Conservation (phyloP, 2,888 invertebrate genomes). For the Agrotis exclamationis region DNA sequence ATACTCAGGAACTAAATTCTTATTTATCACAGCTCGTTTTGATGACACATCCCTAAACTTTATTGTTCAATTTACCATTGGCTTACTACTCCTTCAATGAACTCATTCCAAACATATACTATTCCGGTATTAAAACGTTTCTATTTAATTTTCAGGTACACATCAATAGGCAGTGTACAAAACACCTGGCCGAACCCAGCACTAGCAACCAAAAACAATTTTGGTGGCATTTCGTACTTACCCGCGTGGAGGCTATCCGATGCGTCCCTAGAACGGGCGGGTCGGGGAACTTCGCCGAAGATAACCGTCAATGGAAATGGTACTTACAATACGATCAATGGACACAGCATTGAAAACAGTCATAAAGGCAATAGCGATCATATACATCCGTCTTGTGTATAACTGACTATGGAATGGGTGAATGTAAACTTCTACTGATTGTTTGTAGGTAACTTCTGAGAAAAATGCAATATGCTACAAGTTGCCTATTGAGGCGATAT, state of each 20-base stretch:
- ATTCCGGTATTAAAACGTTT: not conserved
- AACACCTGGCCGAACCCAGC: conserved; percentile 96
- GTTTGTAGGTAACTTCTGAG: conserved; percentile 10
- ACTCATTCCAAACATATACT: not conserved
- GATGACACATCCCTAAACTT: not conserved
- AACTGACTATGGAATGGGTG: not conserved
- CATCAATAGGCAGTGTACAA: conserved; percentile 95
- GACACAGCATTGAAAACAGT: conserved; percentile 45
- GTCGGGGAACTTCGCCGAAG: conserved; percentile 75
- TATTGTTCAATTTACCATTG: not conserved
- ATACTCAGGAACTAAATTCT: too few relatives aligned
- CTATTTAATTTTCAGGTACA: conserved; percentile 91
- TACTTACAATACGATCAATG: conserved; percentile 32
- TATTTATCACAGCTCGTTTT: not conserved
- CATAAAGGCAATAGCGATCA: conserved; percentile 44
- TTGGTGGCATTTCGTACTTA: conserved; percentile 89
- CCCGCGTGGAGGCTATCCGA: conserved; percentile 94
- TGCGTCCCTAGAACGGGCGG: conserved; percentile 92
- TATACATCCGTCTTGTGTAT: conserved; percentile 47
- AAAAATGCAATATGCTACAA: not conserved
- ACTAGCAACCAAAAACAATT: conserved; percentile 88
- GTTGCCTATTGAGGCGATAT: not conserved
- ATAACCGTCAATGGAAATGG: conserved; percentile 60
- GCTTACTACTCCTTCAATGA: not conserved
- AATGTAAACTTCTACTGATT: conserved; percentile 41